A percentile compares a stretch with the other conserved stretches of the same genome.
These are phyloP conservation scores for Chiropotes sagulatus DNA, from an alignment of 2,797 vertebrate genomes.

Conservation along the genomic window DNA sequence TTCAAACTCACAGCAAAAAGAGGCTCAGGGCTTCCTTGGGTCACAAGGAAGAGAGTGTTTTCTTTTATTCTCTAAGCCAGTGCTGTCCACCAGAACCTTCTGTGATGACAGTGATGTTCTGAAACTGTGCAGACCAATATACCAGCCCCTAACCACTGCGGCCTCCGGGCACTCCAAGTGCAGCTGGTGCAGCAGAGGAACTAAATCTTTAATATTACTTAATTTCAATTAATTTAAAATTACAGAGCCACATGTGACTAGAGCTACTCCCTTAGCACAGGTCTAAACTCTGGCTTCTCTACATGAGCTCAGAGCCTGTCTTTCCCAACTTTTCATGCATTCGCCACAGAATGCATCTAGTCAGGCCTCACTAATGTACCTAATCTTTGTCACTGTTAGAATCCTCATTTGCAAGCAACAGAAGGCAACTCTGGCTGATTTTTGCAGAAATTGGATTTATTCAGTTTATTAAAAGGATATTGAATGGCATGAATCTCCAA, in stretches of 20 bases:
- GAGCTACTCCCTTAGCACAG: fast-evolving
- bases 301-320: background rate
- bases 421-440: background rate
- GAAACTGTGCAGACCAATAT: background rate
- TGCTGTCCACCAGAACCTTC: background rate
- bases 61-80: background rate
- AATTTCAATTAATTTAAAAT: background rate
- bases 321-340: constrained; percentile 76
- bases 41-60: background rate
- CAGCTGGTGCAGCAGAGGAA: no score
- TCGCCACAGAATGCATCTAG: constrained; percentile 77
- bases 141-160: background rate
- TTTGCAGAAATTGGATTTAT: background rate
- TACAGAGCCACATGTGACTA: background rate
- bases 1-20: background rate
- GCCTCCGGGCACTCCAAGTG: background rate
- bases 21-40: background rate
- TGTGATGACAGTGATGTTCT: background rate
- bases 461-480: background rate
- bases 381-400: background rate
- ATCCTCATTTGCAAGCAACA: background rate
- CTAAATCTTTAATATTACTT: background rate
- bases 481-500: no score
- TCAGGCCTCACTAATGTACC: constrained; percentile 76
- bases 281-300: background rate